Percentiles rank a stretch among this genome's conserved stretches.
Evolutionary conservation across 1,140 invertebrate genomes (phyloP).

Genomic region (Drosophila nigrodunni): DNA sequence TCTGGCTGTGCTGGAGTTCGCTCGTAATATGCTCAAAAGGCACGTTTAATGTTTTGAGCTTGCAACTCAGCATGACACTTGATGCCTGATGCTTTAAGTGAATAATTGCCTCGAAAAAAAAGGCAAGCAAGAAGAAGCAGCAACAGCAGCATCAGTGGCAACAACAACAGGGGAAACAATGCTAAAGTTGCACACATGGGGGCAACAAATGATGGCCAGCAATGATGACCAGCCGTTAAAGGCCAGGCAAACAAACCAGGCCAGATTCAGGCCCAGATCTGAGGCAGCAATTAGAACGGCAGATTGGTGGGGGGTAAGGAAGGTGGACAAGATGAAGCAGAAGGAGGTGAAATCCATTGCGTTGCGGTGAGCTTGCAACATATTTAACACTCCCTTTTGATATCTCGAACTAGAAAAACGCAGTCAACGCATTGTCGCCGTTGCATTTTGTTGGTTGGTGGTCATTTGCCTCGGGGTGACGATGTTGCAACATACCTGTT

Average conservation of each 20-base stretch:
- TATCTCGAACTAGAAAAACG: slow-evolving; percentile 68
- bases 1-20: slow-evolving; percentile 31
- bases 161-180: slow-evolving; percentile 27
- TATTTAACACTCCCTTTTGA: slow-evolving; percentile 77
- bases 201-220: slow-evolving; percentile 40
- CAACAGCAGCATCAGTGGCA: slow-evolving; percentile 1
- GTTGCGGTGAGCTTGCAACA: slow-evolving; percentile 62
- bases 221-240: slow-evolving; percentile 53
- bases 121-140: slow-evolving; percentile 36
- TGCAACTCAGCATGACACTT: slow-evolving; percentile 80
- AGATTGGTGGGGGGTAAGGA: background rate
- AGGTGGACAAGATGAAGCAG: background rate
- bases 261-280: slow-evolving; percentile 46
- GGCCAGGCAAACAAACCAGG: slow-evolving; percentile 45
- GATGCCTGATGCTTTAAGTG: slow-evolving; percentile 77
- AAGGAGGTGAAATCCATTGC: background rate
- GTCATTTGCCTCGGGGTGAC: slow-evolving; percentile 78
- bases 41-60: slow-evolving; percentile 59
- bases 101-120: slow-evolving; percentile 73
- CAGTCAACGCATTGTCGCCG: slow-evolving; percentile 58
- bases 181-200: slow-evolving; percentile 27
- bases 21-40: slow-evolving; percentile 33
- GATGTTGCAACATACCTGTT: slow-evolving; percentile 45
- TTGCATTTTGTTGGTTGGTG: slow-evolving; percentile 63
- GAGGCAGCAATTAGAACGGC: slow-evolving; percentile 49